Base-by-base conservation (phyloP, 1,140 invertebrate genomes). In the Pemphigus obesinymphae region DNA sequence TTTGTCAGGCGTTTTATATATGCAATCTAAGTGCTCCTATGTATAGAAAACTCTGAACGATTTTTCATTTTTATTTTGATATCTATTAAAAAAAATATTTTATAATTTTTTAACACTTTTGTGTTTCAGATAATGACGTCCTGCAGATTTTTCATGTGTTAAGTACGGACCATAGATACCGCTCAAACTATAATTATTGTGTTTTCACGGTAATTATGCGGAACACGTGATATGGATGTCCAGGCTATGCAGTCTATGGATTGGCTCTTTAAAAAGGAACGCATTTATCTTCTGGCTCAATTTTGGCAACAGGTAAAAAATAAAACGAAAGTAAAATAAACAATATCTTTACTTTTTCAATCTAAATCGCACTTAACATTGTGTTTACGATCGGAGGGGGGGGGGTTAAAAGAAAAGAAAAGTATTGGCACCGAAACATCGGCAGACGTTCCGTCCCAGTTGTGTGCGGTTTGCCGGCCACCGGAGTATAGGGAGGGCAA, bases 251-350 rank as follows among this genome's bases (percentile, higher is more conserved):
- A 95, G 90, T 94, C 93, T 87, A 95, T 95, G 94, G 94, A 96
- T 90, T 95, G 94, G 94, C 91, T 96, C 88, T 95, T 95, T 90
- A 96, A 95, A 90, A 96, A 95, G 89, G 94, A 96, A 90, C 90
- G 93, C 89, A 95, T 95, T 89, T 95, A 95, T 90, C 90, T 95
- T 86, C 91, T 96, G 87, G 94, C 93, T 86, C 94, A 96, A 88
- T 96, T 96, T 89, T 96, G 94, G 94, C 94, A 96, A 93, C 94
- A 96, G 93, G 94, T 95, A 90, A 90, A 90, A 50, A 72, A 45
- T 20, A 45, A 29, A 45, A 72, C 40, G n/a, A 10, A 66, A 34
- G 20, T 20, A 66, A 66, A 11, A 4, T n/a, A 66, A 66, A 31
- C 37, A 70, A 43, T 8, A 70, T 45, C n/a, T n/a, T n/a, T n/a